Base-by-base conservation (phyloP, 2,113 vertebrate species). In the Panthera tigris region DNA sequence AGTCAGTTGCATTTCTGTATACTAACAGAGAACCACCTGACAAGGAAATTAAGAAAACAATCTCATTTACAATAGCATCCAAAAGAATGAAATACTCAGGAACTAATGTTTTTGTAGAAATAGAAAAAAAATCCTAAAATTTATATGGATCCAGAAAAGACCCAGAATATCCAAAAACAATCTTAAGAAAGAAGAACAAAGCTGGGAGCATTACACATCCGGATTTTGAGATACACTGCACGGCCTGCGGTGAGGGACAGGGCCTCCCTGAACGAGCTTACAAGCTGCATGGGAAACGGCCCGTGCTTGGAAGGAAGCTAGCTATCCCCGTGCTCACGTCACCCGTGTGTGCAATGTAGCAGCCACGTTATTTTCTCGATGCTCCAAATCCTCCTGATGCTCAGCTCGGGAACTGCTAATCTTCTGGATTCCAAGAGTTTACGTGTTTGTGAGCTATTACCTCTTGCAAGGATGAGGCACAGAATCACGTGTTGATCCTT, bases 291-390 rank as follows among this genome's bases (percentile, higher is more conserved):
- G 48, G 48, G 19, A 9, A 1, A 25, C 31, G 61, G 15, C 45
- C 31, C 5, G 65, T 7, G 10, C 7, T 39, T 15, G 65, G 36
- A 63, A 74, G 68, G 10, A 84, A 27, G 41, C 13, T 15, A 33
- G 3, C 27, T 27, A 5, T 36, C 15, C 68, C 31, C 52, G 3
- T 27, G 66, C 5, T 6, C 8, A 6, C 1, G 4, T 71, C 66
- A 7, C 66, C 66, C 16, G 9, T 3, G 7, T 2, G 4, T 5
- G 33, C 25, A 0, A 0, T 4, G 18, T 11, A 3, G 16, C 36
- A 21, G 39, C 31, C 31, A 10, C 11, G 1, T 31, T n/a, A 2
- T 50, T 48, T 63, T 14, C 39, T 74, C 39, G 3, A 18, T 13
- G 25, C 31, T 11, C 55, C 80, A 68, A 1, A 27, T 12, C 48